Conservation (phyloP, 2,797 vertebrate species). For the Spea hammondii region DNA sequence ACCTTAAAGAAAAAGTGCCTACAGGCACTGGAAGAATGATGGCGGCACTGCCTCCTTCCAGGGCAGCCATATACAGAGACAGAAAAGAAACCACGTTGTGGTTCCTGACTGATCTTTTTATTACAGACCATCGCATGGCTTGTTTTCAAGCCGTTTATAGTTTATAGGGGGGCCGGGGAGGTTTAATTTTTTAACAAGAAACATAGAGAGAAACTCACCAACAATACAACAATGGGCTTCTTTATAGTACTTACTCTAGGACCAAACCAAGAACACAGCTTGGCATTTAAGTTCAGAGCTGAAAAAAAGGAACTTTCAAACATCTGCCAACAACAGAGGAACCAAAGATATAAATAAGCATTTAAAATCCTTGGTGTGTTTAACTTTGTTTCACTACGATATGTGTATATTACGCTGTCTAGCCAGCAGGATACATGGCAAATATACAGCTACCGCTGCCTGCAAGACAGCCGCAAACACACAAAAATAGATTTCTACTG, state of each 20-base stretch:
- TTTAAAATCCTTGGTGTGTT: slow-evolving; percentile 34
- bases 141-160: too few relatives aligned
- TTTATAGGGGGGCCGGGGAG: background rate
- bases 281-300: slow-evolving; percentile 33
- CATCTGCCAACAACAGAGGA: slow-evolving; percentile 41
- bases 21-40: too few relatives aligned
- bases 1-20: too few relatives aligned
- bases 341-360: slow-evolving; percentile 37
- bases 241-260: slow-evolving; percentile 18
- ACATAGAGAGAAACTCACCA: background rate
- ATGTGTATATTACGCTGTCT: slow-evolving; percentile 38
- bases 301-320: slow-evolving; percentile 15
- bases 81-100: too few relatives aligned
- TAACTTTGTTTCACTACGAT: slow-evolving; percentile 21
- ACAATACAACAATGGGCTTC: background rate
- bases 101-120: too few relatives aligned
- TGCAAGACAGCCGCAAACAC: slow-evolving; percentile 4
- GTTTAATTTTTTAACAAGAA: background rate
- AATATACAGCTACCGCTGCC: slow-evolving; percentile 14
- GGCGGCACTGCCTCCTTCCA: too few relatives aligned
- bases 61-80: too few relatives aligned
- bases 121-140: too few relatives aligned
- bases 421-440: slow-evolving; percentile 39
- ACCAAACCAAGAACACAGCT: slow-evolving; percentile 23
- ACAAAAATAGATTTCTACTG: slow-evolving; percentile 8